Evolutionary conservation across 2,113 vertebrate species (phyloP), one percentile per base, ranked within the genome.

Genomic region (Uria lomvia): DNA sequence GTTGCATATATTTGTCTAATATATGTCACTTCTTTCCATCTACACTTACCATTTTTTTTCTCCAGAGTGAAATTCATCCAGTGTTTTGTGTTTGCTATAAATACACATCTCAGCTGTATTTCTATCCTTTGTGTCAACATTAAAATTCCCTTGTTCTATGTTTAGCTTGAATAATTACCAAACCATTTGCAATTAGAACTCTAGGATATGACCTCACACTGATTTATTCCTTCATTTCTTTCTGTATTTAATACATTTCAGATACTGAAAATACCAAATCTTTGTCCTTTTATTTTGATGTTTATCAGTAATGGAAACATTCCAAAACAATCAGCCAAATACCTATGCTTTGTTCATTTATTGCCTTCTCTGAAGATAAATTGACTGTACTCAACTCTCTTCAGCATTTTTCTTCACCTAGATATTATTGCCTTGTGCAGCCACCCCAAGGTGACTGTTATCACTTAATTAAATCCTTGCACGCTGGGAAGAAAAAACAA

Each of bases 391-490:
- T 98, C 98, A 98, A 98, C 98, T 98, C 98, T 98, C 98, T 98
- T 98, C 98, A 98, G 98, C 98, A 98, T 98, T 98, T 98, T 98
- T 98, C 98, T 98, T 98, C 98, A 99, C 98, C 98, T 98, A 98
- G 98, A 99, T 98, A 98, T 98, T 98, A 98, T 98, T 99, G 98
- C 98, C 98, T 98, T 98, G 98, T 98, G 98, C 98, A 98, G 98
- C 98, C 98, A 99, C 98, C 98, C 98, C 98, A 99, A 98, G 98
- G 98, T 99, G 98, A 99, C 98, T 98, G 98, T 99, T 99, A 99
- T 99, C 98, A 99, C 98, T 99, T 99, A 99, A 99, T 99, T 99
- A 99, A 99, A 98, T 99, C 98, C 98, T 98, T 97, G 98, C 98
- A 98, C 98, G 97, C 98, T 98, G 98, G 98, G 98, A 98, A 98